These are phyloP conservation scores for Papilio gigon DNA, from an alignment of 2,888 invertebrate genomes.

Conservation along the genomic window DNA sequence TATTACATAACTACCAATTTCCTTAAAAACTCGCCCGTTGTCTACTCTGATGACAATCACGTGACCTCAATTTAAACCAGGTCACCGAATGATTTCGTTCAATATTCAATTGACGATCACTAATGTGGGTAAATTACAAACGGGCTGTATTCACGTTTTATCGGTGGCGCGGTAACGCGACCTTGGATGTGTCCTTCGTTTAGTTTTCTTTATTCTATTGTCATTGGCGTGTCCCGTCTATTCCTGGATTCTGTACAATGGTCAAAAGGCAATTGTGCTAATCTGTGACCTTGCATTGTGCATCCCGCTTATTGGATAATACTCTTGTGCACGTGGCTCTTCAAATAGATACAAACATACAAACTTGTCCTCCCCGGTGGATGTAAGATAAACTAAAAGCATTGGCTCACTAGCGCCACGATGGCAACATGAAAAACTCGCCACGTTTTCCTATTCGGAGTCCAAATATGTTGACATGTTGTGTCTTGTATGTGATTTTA, in stretches of 20 bases:
- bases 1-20: too few relatives aligned
- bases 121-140: background rate
- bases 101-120: too few relatives aligned
- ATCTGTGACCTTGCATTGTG: conserved; percentile 40
- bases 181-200: conserved; percentile 1
- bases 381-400: background rate
- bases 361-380: background rate
- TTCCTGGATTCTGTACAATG: conserved; percentile 24
- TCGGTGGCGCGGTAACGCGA: background rate
- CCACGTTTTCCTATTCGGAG: background rate
- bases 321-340: conserved; percentile 22
- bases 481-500: background rate
- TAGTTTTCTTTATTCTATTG: conserved; percentile 19
- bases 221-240: conserved; percentile 25
- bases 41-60: too few relatives aligned
- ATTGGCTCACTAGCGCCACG: background rate
- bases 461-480: background rate
- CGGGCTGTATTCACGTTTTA: background rate
- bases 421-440: background rate
- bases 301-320: conserved; percentile 30
- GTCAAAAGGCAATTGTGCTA: conserved; percentile 28
- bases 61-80: too few relatives aligned
- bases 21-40: too few relatives aligned
- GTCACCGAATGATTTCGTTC: too few relatives aligned
- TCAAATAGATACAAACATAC: conserved; percentile 24